phyloP scores from a whole-genome alignment of 2,888 invertebrate species.

The Drosophila cracens region DNA sequence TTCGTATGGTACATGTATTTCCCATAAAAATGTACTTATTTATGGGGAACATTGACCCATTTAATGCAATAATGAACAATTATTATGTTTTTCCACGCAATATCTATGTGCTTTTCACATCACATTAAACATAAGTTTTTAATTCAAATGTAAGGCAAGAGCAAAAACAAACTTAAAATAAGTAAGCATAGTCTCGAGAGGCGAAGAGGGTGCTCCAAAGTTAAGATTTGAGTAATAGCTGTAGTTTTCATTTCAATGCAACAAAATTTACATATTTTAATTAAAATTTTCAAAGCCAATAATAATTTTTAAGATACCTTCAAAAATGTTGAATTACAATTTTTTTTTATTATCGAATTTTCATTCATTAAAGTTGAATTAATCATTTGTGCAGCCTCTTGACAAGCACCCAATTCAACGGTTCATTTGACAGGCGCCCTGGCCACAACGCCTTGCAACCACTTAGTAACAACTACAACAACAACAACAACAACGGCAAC shows the following conservation, averaged over 20 bases:
- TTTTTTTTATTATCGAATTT: not conserved
- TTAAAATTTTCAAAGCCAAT: not conserved
- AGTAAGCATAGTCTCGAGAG: not conserved
- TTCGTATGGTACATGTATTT: not conserved
- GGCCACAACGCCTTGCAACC: conserved; percentile 10
- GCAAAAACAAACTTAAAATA: not conserved
- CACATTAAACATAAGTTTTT: not conserved
- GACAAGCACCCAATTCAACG: conserved; percentile 17
- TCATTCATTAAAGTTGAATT: not conserved
- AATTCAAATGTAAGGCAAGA: not conserved
- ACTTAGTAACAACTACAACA: conserved; percentile 1
- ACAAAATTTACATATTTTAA: not conserved
- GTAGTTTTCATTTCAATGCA: not conserved
- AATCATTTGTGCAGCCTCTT: not conserved
- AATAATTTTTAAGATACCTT: not conserved
- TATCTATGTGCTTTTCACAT: not conserved
- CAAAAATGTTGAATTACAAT: not conserved
- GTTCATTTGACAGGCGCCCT: conserved; percentile 23
- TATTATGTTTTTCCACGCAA: not conserved
- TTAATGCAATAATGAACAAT: not conserved
- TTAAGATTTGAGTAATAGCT: not conserved
- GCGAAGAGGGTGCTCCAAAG: not conserved
- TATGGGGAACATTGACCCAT: not conserved
- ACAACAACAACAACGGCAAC: not conserved
- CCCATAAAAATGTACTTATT: not conserved